A percentile compares a stretch with the other conserved stretches of the same genome.
phyloP scores from a whole-genome alignment of 2,113 vertebrate species.

The Micronycteris hirsuta region DNA sequence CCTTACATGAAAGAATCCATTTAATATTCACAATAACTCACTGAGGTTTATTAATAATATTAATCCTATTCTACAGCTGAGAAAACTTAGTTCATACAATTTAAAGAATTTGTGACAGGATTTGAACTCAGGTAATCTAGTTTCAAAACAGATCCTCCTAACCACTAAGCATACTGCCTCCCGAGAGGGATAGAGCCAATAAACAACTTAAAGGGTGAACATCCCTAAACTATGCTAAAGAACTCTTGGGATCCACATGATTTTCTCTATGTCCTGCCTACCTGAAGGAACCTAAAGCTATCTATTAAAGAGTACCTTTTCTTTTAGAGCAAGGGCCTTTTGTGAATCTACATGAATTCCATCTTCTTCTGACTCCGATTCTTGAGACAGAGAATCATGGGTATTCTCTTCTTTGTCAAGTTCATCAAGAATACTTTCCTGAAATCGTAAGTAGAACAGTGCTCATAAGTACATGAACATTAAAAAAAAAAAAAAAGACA shows the following conservation, averaged over 20 bases:
- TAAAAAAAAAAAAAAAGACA: not conserved
- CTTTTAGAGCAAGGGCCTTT: conserved; percentile 88
- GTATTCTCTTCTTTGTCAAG: conserved; percentile 91
- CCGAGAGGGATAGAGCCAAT: rapidly evolving
- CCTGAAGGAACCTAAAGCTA: not conserved
- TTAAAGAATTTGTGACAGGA: not conserved
- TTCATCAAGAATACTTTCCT: conserved; percentile 93
- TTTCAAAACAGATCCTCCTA: not conserved
- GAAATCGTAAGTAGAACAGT: conserved; percentile 56
- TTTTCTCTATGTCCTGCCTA: not conserved
- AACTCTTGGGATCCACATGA: not conserved
- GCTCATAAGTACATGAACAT: not conserved
- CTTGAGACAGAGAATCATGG: conserved; percentile 86
- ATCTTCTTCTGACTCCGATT: conserved; percentile 91
- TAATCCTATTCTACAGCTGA: not conserved
- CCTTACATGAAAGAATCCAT: not conserved
- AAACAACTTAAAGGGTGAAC: not conserved
- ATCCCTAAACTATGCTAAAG: not conserved
- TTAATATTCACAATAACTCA: not conserved
- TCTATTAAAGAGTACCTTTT: conserved; percentile 83
- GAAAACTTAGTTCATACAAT: not conserved
- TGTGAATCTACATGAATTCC: conserved; percentile 84
- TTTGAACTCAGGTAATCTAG: not conserved
- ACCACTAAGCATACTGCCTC: not conserved
- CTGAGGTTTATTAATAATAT: not conserved